Base-by-base conservation (phyloP, 1,140 invertebrate genomes). In the Tetragnatha versicolor region DNA sequence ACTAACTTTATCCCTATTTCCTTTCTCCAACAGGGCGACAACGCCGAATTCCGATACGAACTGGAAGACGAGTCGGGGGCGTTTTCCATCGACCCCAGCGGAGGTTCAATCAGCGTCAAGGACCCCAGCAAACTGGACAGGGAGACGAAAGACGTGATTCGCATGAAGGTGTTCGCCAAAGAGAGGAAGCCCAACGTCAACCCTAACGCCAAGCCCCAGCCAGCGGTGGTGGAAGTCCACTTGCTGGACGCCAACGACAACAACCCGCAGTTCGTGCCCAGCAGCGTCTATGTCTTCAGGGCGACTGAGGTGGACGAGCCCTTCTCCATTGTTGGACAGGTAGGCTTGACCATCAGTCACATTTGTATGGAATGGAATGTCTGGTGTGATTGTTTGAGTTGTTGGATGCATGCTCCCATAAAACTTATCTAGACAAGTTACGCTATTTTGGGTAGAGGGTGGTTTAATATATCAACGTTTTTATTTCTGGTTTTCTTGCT, bases 171-270 rank as follows among this genome's bases (percentile, higher is more conserved):
- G 6, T 51, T 79, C 3, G 79, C 79, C 39, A 66, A 61, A 47
- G 83, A 83, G 75, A 58, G 60, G 20, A 83, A 83, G 47, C 83
- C 83, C n/a, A 83, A 83, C 55, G 79, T 83, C 22, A 82, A 82
- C 65, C 82, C 82, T 2, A 82, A 82, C 53, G 66, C 53, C 22
- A 81, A 81, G 49, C 42, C 73, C 37, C 73, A 35, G 4, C 60
- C 61, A 22, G 81, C 81, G 0, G 51, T 72, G 0, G 81, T 83
- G 4, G 79, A 83, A 86, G 91, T 94, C 0, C 93, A 92, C 0
- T 84, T 95, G 22, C 86, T 95, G 0, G 94, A 95, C 84, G 92
- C 92, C 9, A 95, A 95, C 85, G 93, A 95, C 79, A 95, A 95
- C 82, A 94, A 93, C 79, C 93, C 93, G 0, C 90, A 90, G 9